Evolutionary conservation across 2,888 invertebrate species (phyloP), one percentile per base, ranked within the genome.

Genomic region (Acrobasis suavella): DNA sequence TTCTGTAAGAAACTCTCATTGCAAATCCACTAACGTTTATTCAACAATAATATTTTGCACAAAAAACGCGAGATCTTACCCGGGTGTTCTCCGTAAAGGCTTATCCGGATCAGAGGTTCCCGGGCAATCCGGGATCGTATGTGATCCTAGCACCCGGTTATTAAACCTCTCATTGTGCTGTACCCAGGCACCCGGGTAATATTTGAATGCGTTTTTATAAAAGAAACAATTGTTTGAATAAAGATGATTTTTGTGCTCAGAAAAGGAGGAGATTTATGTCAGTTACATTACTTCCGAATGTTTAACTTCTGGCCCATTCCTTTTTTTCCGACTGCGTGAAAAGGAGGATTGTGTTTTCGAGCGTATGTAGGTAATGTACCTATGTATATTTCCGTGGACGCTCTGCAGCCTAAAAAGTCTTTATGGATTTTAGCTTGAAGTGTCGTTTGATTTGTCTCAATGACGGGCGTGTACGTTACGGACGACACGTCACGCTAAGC

Each of bases 101-200:
- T 52, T 51, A 60, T 50, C 37, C 37, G 50, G 56, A 63, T 63
- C 32, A 56, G 16, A 2, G 46, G 42, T 7, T 42, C 32, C 52
- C 14, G n/a, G n/a, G n/a, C 16, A 3, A 56, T 42, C 56, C 56
- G 56, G 56, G 42, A 38, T 42, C 46, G 15, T 16, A 17, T 42
- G 46, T 42, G 56, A 56, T 56, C 8, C 56, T 22, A 52, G 52
- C 56, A 56, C 51, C 42, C 51, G 39, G 60, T 50, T 63, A 63
- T 60, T 63, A 63, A 63, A 62, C 46, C 62, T 17, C 22, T 42
- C 52, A 52, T 60, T 54, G 54, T 46, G 32, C 50, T 38, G 9
- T 42, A 56, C 38, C 39, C 56, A 22, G 42, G 12, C 42, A 16
- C 38, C 39, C 56, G 56, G 42, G 12, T 56, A 16, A 56, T 56